A percentile compares a stretch with the other conserved stretches of the same genome.
These are phyloP conservation scores for Pogonophryne albipinna DNA, from an alignment of 2,797 vertebrate species.

Conservation along the genomic window DNA sequence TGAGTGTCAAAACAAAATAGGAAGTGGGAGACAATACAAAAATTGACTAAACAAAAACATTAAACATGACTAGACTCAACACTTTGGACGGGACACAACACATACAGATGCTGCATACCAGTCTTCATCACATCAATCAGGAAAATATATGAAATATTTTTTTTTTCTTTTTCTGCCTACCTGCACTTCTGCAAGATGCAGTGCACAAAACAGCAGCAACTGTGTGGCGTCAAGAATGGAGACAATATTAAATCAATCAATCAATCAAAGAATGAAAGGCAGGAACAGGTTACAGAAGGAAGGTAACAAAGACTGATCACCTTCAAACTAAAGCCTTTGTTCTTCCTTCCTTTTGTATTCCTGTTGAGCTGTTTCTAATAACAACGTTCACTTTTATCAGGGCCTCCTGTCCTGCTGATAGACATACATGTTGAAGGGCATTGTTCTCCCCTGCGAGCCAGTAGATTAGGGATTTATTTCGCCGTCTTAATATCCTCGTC, in stretches of 20 bases:
- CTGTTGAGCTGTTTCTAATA: neutral
- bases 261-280: neutral
- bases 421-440: conserved; percentile 16
- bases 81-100: no score
- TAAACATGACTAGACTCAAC: no score
- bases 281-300: neutral
- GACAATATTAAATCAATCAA: neutral
- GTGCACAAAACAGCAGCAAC: neutral
- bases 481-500: neutral
- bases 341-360: neutral
- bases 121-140: neutral
- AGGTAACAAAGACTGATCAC: neutral
- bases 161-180: neutral
- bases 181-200: neutral
- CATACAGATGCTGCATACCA: no score
- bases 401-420: neutral
- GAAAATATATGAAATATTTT: neutral
- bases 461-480: neutral
- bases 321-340: neutral
- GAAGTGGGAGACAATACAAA: no score
- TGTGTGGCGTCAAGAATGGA: neutral
- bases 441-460: neutral
- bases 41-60: no score
- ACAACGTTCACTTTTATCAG: neutral
- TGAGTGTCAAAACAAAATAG: no score